These are phyloP conservation scores for Gymnarchus niloticus DNA, from an alignment of 2,113 vertebrate genomes.

Conservation along the genomic window DNA sequence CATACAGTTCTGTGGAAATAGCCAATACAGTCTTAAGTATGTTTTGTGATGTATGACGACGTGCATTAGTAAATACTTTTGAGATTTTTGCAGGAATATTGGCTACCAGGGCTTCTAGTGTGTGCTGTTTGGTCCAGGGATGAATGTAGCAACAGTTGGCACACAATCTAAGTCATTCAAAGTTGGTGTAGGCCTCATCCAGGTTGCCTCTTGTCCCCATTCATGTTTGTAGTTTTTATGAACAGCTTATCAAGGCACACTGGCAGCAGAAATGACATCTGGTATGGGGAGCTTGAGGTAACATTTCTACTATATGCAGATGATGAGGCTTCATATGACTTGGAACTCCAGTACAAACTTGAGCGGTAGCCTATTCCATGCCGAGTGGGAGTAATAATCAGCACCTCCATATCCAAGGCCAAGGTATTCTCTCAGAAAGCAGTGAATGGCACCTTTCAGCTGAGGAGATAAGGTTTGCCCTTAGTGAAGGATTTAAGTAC, in stretches of 20 bases:
- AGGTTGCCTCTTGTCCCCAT: no score
- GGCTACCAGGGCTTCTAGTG: not conserved
- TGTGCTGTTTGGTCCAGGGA: not conserved
- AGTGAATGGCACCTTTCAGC: not conserved
- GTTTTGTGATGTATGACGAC: not conserved
- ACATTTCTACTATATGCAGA: not conserved
- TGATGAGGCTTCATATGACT: not conserved
- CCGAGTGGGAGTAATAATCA: not conserved
- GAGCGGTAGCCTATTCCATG: no score
- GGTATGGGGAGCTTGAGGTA: not conserved
- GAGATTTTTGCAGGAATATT: not conserved
- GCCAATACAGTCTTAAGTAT: not conserved
- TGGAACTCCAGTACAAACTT: not conserved
- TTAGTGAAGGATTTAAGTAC: not conserved
- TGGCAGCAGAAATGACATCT: not conserved
- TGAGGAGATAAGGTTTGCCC: not conserved
- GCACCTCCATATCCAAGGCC: not conserved
- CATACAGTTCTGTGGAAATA: not conserved
- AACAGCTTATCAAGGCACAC: no score
- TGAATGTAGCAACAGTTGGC: not conserved
- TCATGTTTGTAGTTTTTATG: no score
- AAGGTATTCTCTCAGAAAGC: not conserved
- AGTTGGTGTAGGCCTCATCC: not conserved
- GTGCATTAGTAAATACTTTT: not conserved
- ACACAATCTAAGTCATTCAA: not conserved